These are phyloP conservation scores for Anolis sagrei DNA, from an alignment of 2,113 vertebrate genomes.

Conservation along the genomic window DNA sequence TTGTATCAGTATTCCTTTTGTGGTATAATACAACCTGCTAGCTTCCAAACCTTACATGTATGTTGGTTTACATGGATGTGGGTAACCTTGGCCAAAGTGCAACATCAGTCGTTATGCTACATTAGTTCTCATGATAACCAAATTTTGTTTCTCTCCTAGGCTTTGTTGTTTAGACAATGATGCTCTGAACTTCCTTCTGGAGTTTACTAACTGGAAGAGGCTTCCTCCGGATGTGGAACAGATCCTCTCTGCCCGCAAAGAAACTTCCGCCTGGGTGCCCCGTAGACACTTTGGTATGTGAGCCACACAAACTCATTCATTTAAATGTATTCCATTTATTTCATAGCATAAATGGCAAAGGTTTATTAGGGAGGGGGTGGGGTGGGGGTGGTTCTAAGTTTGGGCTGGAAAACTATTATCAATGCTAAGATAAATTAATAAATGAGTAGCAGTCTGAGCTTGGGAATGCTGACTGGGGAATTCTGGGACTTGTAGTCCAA, in stretches of 20 bases:
- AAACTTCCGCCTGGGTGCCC: conserved; percentile 71
- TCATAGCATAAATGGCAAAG: conserved; percentile 24
- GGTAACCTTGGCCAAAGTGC: neutral
- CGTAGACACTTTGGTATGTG: conserved; percentile 78
- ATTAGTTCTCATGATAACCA: neutral
- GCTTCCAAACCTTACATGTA: too few species aligned
- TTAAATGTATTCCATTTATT: conserved; percentile 31
- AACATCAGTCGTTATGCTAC: neutral
- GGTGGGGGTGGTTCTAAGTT: neutral
- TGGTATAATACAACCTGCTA: too few species aligned
- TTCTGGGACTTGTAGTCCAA: too few species aligned
- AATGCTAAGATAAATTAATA: neutral
- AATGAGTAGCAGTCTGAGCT: neutral
- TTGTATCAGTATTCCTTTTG: too few species aligned
- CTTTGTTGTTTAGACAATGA: conserved; percentile 72
- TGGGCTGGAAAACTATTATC: neutral
- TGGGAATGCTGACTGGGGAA: too few species aligned
- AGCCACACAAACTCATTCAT: conserved; percentile 21
- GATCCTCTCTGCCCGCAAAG: conserved; percentile 72
- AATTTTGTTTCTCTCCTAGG: conserved; percentile 61
- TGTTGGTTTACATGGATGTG: too few species aligned
- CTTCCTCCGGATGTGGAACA: conserved; percentile 72
- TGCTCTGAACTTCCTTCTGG: conserved; percentile 82
- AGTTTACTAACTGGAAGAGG: conserved; percentile 88
- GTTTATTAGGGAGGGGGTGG: neutral